Percentiles rank a stretch among this genome's conserved stretches.
These are phyloP conservation scores for Crenuchus spilurus DNA, from an alignment of 2,797 vertebrate genomes.

Conservation along the genomic window DNA sequence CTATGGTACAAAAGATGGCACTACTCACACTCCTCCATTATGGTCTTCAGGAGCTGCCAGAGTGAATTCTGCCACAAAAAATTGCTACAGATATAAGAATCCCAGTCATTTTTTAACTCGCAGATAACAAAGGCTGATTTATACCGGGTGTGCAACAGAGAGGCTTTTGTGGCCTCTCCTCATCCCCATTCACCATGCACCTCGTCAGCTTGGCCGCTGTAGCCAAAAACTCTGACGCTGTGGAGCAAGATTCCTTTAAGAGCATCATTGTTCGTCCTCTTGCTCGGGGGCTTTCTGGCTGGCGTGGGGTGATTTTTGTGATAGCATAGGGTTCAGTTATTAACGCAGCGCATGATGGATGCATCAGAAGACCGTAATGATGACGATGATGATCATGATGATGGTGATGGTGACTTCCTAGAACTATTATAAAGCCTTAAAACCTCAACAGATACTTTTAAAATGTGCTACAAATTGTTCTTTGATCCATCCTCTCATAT, in stretches of 20 bases:
- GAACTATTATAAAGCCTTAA: no score
- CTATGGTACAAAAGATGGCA: neutral
- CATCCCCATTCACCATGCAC: constrained; percentile 64
- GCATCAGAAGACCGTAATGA: neutral
- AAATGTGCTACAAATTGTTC: no score
- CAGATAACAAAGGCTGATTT: constrained; percentile 93
- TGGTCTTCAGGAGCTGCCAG: constrained; percentile 44
- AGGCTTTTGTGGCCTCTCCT: constrained; percentile 81
- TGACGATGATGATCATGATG: neutral
- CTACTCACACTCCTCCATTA: neutral
- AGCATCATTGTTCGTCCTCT: constrained; percentile 85
- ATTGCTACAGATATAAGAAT: constrained; percentile 93
- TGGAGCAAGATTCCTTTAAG: constrained; percentile 83
- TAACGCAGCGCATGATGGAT: neutral
- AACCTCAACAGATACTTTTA: no score
- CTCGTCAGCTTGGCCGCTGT: constrained; percentile 86
- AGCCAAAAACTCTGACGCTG: constrained; percentile 84
- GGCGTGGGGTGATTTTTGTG: constrained; percentile 73
- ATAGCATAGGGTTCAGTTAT: constrained; percentile 62
- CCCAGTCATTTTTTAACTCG: constrained; percentile 80
- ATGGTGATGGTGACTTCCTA: neutral
- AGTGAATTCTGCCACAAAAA: constrained; percentile 80
- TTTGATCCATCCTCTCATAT: no score
- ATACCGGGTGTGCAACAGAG: constrained; percentile 86
- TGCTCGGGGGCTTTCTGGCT: constrained; percentile 80